Percentiles rank a stretch among this genome's conserved stretches.
These are phyloP conservation scores for Melanocharis versteri DNA, from an alignment of 2,113 vertebrate species.

Conservation along the genomic window DNA sequence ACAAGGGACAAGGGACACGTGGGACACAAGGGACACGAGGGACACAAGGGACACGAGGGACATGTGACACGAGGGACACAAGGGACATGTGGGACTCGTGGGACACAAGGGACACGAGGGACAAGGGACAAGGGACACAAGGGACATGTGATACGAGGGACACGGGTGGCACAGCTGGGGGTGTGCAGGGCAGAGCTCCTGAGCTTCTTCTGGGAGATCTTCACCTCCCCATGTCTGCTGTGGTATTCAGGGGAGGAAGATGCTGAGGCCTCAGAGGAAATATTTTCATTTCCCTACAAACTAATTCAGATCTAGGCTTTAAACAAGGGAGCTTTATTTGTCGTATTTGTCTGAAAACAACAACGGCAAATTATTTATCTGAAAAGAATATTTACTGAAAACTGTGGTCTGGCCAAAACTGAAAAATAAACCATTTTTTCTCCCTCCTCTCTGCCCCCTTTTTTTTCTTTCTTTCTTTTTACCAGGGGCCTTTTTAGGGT, in stretches of 20 bases:
- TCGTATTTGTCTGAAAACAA: background rate
- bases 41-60: background rate
- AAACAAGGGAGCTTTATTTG: background rate
- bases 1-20: accelerated
- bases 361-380: background rate
- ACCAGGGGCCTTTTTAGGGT: background rate
- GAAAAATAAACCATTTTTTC: background rate
- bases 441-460: background rate
- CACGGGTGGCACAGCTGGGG: accelerated
- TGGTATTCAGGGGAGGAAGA: background rate
- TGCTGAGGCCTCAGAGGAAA: background rate
- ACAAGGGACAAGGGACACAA: background rate
- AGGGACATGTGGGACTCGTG: background rate
- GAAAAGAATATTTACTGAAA: background rate
- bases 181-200: background rate
- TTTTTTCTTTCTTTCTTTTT: background rate
- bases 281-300: background rate
- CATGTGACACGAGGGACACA: background rate
- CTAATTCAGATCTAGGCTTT: background rate
- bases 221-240: background rate
- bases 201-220: background rate
- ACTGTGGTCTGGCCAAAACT: background rate
- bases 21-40: background rate
- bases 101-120: background rate
- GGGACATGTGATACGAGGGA: background rate